phyloP scores from a whole-genome alignment of 2,888 invertebrate species.

The Acrobasis repandana region DNA sequence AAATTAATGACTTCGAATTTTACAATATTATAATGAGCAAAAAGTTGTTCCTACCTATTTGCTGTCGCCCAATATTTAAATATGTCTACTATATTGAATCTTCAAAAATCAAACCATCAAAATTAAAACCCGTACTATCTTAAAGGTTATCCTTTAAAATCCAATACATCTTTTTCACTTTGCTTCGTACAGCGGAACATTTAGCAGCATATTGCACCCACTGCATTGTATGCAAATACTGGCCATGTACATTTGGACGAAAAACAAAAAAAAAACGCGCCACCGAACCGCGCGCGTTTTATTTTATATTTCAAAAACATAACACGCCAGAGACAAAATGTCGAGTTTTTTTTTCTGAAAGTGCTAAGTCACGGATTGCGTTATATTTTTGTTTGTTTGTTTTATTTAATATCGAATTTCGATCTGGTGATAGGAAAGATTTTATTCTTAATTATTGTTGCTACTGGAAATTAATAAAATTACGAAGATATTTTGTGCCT shows the following conservation, averaged over 20 bases:
- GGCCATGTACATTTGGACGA: conserved; percentile 72
- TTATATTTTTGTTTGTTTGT: conserved; percentile 27
- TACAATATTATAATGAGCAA: too few relatives aligned
- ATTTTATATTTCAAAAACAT: conserved; percentile 25
- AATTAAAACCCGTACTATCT: neutral
- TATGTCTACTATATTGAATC: too few relatives aligned
- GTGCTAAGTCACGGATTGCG: conserved; percentile 46
- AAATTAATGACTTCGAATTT: too few relatives aligned
- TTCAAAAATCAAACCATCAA: too few relatives aligned
- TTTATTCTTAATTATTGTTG: too few relatives aligned
- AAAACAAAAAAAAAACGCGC: conserved; percentile 48
- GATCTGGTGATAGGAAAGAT: neutral
- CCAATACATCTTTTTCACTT: conserved; percentile 25
- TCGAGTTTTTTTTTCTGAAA: conserved; percentile 44
- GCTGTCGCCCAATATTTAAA: too few relatives aligned
- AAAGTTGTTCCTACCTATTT: too few relatives aligned
- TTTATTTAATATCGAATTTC: neutral
- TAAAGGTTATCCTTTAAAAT: conserved; percentile 7
- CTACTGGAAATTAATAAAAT: too few relatives aligned
- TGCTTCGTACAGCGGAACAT: conserved; percentile 18
- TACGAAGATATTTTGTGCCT: too few relatives aligned
- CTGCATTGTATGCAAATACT: conserved; percentile 77
- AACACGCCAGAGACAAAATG: conserved; percentile 46
- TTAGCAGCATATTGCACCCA: conserved; percentile 25
- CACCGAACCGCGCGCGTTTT: conserved; percentile 15